Conservation (phyloP, 2,113 vertebrate species). For the Tyrannus savana region DNA sequence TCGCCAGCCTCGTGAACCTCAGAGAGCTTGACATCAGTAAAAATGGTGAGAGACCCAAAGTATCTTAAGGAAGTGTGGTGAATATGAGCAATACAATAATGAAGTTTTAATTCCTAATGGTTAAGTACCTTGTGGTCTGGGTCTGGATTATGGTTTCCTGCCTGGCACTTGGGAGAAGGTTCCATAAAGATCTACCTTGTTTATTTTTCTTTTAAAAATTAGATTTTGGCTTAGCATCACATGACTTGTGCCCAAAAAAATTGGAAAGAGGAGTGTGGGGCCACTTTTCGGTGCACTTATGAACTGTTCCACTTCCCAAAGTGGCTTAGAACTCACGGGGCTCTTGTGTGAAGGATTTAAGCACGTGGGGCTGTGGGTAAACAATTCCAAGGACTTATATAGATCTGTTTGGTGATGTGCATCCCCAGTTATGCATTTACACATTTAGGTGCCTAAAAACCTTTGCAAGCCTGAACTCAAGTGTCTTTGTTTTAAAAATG, state of each 20-base stretch:
- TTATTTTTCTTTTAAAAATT: not conserved
- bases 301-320: not conserved
- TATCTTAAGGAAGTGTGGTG: too few species aligned
- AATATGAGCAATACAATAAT: fast-evolving
- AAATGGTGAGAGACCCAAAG: slow-evolving; percentile 84
- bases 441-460: not conserved
- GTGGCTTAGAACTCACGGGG: not conserved
- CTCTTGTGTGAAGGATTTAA: not conserved
- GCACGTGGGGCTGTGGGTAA: not conserved
- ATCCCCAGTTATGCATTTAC: not conserved
- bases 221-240: fast-evolving
- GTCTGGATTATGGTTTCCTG: fast-evolving
- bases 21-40: slow-evolving; percentile 99
- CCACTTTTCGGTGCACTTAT: not conserved
- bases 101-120: fast-evolving
- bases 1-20: slow-evolving; percentile 97
- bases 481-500: not conserved
- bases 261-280: not conserved
- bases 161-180: not conserved
- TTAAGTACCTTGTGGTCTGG: fast-evolving
- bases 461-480: not conserved
- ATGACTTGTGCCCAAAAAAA: not conserved
- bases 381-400: not conserved
- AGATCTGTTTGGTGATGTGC: not conserved
- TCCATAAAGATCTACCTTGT: not conserved